Evolutionary conservation across 2,888 invertebrate genomes (phyloP), one percentile per base, ranked within the genome.

Genomic region (Polymixis lichenea): DNA sequence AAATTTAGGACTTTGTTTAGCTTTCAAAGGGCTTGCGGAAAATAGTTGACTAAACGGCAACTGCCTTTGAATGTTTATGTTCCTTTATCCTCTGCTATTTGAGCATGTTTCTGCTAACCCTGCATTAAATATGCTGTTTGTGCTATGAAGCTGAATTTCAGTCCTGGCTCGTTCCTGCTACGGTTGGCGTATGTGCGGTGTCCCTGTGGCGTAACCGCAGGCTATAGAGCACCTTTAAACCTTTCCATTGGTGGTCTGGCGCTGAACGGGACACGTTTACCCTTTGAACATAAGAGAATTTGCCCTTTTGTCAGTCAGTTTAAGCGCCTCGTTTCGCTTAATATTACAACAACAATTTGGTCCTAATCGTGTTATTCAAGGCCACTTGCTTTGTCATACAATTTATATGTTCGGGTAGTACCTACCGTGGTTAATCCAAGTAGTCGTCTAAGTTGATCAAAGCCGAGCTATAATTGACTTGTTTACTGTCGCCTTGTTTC

Each of bases 111-210:
- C 58, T 64, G 55, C 19, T 75, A 56, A 72, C 56, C 60, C 61
- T 75, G 60, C 69, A 87, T 87, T 85, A 78, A 84, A 85, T 84
- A 88, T 87, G 82, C 87, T 78, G 87, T 84, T 88, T 88, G 87
- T 77, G 72, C 72, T 78, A 72, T 73, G 72, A 75, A 70, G 79
- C 64, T 72, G 74, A 81, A 77, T 79, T 77, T 38, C 77, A 77
- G 71, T 78, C 77, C 76, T 67, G 67, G 77, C 78, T 80, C 84
- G 79, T 86, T 85, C 85, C 77, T 79, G 66, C 69, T 69, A 70
- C 64, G 68, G 70, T 72, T 71, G 71, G 68, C 61, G 70, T 77
- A 68, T 71, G 69, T 69, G 75, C 61, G 65, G 56, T 61, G 58
- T 78, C 66, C 72, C 72, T 53, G 74, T 72, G 70, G 69, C 75